Conservation (phyloP, 2,113 vertebrate genomes). For the Grallaria varia region DNA sequence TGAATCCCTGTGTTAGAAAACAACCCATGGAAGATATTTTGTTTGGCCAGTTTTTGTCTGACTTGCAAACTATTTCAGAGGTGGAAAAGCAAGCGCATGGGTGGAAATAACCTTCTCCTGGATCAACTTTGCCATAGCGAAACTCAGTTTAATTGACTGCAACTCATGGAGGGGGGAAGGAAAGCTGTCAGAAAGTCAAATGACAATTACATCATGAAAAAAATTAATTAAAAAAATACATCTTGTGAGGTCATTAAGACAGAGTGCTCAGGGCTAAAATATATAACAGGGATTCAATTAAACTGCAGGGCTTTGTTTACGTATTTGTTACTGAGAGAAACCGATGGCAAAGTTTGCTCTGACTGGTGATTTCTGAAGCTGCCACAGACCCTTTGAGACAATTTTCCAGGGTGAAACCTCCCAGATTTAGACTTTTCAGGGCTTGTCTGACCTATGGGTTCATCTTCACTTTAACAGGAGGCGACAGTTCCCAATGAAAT, state of each 20-base stretch:
- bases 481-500: not conserved
- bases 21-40: not conserved
- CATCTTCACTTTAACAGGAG: not conserved
- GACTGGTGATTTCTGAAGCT: not conserved
- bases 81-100: not conserved
- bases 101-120: not conserved
- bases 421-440: not conserved
- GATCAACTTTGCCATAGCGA: not conserved
- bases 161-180: not conserved
- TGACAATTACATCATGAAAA: slow-evolving; percentile 34
- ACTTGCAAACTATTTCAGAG: slow-evolving; percentile 13
- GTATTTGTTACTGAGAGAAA: not conserved
- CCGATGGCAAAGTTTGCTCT: not conserved
- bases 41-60: not conserved
- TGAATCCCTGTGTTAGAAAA: not conserved
- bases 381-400: not conserved
- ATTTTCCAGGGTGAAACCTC: not conserved
- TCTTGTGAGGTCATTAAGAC: not conserved
- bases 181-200: slow-evolving; percentile 15
- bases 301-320: not conserved
- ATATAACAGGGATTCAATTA: not conserved
- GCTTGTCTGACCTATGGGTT: not conserved
- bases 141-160: not conserved
- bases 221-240: not conserved
- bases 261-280: not conserved